phyloP scores from a whole-genome alignment of 2,888 invertebrate genomes.

The Stenurella melanura region DNA sequence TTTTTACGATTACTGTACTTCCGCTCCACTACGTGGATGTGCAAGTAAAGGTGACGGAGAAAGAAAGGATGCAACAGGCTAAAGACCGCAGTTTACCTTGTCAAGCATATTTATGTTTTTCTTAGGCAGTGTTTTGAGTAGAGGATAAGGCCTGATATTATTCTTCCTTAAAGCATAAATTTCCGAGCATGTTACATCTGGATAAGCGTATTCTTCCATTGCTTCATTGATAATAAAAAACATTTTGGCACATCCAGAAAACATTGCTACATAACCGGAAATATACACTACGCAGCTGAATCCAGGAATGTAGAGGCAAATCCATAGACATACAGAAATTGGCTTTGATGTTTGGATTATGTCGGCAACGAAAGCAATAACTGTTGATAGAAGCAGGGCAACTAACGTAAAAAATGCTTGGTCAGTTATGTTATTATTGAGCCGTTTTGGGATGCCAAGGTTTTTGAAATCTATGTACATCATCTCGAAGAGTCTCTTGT shows the following conservation, averaged over 20 bases:
- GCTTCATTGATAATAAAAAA: constrained; percentile 23
- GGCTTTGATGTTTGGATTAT: constrained; percentile 7
- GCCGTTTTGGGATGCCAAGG: neutral
- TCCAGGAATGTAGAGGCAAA: constrained; percentile 24
- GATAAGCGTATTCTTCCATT: constrained; percentile 15
- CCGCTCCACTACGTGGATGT: too few relatives aligned
- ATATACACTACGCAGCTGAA: constrained; percentile 23
- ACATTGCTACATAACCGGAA: constrained; percentile 20
- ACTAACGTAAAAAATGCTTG: neutral
- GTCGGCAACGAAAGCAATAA: neutral
- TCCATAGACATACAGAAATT: neutral
- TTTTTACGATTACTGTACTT: too few relatives aligned
- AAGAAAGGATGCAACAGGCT: neutral
- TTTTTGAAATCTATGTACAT: constrained; percentile 4
- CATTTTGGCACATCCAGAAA: constrained; percentile 15
- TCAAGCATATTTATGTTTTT: constrained; percentile 4
- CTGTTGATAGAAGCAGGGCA: neutral
- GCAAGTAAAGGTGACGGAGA: too few relatives aligned
- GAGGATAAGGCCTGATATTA: constrained; percentile 10
- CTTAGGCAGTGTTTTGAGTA: constrained; percentile 9
- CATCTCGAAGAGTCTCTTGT: constrained; percentile 18
- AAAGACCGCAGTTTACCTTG: neutral
- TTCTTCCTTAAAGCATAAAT: constrained; percentile 7
- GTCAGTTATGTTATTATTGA: neutral
- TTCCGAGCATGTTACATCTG: constrained; percentile 12